A percentile compares a stretch with the other conserved stretches of the same genome.
Conservation (phyloP, 1,140 invertebrate genomes). For the Panagrolaimus sp. region DNA sequence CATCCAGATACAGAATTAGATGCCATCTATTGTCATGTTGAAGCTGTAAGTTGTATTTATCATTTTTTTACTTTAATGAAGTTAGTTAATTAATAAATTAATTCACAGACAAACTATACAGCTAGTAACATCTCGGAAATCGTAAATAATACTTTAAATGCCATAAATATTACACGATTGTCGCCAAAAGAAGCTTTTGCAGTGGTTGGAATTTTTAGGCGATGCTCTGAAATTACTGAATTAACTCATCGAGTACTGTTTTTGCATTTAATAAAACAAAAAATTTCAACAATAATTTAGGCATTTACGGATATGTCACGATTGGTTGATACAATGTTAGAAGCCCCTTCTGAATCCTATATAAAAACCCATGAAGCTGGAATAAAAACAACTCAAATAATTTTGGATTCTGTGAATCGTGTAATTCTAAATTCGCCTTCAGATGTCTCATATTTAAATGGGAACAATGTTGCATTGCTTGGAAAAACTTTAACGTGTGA, state of each 20-base stretch:
- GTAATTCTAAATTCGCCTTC: neutral
- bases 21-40: conserved; percentile 1
- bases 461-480: neutral
- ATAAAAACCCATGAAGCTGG: neutral
- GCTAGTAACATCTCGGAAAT: neutral
- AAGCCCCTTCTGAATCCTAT: neutral
- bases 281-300: neutral
- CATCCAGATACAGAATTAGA: neutral
- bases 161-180: no score
- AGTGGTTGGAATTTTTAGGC: neutral
- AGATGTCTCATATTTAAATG: neutral
- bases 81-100: neutral
- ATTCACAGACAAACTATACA: neutral
- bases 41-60: neutral
- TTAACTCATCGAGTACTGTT: neutral
- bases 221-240: neutral
- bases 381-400: no score
- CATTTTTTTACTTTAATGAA: neutral
- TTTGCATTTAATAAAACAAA: neutral
- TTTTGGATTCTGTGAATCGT: neutral
- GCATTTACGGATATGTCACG: neutral
- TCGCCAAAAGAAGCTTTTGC: neutral
- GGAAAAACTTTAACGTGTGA: neutral
- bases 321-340: neutral
- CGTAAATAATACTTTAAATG: no score